These are phyloP conservation scores for Mormyrus hasselquistii DNA, from an alignment of 2,797 vertebrate species.

Conservation along the genomic window DNA sequence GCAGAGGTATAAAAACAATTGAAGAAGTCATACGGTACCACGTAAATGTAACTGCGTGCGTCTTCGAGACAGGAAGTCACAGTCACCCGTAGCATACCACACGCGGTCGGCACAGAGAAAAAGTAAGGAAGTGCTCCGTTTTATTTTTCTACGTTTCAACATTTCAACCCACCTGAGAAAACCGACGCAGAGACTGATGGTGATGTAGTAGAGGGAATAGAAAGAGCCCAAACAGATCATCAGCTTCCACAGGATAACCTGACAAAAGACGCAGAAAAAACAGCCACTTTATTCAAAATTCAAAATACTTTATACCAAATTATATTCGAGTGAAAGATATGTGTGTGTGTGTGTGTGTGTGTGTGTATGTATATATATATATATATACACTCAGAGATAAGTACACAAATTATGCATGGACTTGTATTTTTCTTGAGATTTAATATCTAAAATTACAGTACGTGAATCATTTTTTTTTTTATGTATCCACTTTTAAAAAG, in stretches of 20 bases:
- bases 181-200: slow-evolving; percentile 68
- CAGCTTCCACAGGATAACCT: slow-evolving; percentile 74
- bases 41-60: neutral
- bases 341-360: too few relatives aligned
- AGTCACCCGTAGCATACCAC: slow-evolving; percentile 15
- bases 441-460: neutral
- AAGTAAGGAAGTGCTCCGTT: neutral
- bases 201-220: slow-evolving; percentile 71
- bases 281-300: neutral
- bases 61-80: slow-evolving; percentile 33
- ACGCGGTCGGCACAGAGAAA: slow-evolving; percentile 11
- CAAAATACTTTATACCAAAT: neutral
- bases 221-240: slow-evolving; percentile 72
- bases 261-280: slow-evolving; percentile 17
- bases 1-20: neutral
- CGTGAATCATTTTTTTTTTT: neutral
- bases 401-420: neutral
- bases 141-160: slow-evolving; percentile 6
- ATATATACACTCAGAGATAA: neutral
- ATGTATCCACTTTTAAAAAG: neutral
- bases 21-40: neutral
- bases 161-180: slow-evolving; percentile 60
- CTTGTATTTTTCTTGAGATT: neutral
- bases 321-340: neutral
- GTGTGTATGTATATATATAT: too few relatives aligned